Evolutionary conservation across 2,113 vertebrate genomes (phyloP).

Genomic region (Scophthalmus maximus): DNA sequence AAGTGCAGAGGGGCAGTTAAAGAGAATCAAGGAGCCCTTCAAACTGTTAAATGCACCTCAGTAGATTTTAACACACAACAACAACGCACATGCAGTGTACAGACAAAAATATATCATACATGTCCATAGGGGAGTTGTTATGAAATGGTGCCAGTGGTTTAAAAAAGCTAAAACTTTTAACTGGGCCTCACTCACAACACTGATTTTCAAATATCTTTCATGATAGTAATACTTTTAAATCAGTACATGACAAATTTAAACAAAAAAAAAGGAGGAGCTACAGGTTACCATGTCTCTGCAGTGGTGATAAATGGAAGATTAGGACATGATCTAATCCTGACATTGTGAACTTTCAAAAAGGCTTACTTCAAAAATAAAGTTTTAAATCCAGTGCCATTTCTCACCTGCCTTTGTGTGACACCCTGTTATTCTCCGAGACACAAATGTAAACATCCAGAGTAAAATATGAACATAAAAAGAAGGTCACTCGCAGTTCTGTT

Average conservation of each 20-base stretch:
- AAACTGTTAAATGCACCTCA: no score
- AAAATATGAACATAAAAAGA: conserved; percentile 61
- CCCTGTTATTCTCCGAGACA: conserved; percentile 53
- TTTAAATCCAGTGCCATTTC: conserved; percentile 46
- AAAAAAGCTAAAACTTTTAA: neutral
- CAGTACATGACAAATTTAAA: neutral
- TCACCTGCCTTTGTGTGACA: conserved; percentile 63
- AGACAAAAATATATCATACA: neutral
- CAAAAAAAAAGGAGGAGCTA: conserved; percentile 23
- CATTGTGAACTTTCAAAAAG: conserved; percentile 36
- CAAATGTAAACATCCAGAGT: conserved; percentile 71
- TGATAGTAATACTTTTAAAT: neutral
- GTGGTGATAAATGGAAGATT: conserved; percentile 17
- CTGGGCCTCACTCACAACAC: neutral
- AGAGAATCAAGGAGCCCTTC: no score
- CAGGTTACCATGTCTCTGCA: conserved; percentile 1
- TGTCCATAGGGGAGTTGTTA: neutral
- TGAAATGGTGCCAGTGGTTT: neutral
- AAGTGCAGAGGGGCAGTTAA: no score
- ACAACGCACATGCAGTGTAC: no score
- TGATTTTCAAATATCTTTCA: neutral
- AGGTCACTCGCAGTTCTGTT: conserved; percentile 73
- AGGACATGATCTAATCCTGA: conserved; percentile 21
- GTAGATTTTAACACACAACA: neutral
- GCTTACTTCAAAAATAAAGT: conserved; percentile 8